Evolutionary conservation across 2,113 vertebrate genomes (phyloP).

Genomic region (Merops nubicus): DNA sequence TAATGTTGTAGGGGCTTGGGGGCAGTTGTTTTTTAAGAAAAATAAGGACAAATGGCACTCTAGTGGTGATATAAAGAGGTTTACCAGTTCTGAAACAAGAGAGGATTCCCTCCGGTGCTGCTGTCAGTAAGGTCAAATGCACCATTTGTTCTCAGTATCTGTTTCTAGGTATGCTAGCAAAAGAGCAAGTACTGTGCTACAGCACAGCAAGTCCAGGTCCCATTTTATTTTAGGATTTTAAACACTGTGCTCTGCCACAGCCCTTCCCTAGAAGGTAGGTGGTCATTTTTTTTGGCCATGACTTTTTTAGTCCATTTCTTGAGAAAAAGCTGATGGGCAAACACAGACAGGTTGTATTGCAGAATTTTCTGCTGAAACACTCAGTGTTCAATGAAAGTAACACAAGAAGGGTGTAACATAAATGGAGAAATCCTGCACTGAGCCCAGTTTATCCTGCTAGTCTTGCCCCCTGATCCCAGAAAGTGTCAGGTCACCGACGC

Average conservation of each 20-base stretch:
- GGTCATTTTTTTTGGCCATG: neutral
- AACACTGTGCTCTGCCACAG: neutral
- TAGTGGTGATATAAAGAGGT: neutral
- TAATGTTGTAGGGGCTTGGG: neutral
- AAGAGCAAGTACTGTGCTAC: slow-evolving; percentile 6
- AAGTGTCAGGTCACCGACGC: neutral
- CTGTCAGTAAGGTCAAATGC: slow-evolving; percentile 39
- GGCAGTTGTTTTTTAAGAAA: neutral
- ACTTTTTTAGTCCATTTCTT: neutral
- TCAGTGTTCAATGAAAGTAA: neutral
- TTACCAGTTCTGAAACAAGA: neutral
- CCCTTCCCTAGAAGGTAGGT: neutral
- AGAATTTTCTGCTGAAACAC: neutral
- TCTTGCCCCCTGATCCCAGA: neutral
- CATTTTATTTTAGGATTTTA: neutral
- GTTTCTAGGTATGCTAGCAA: slow-evolving; percentile 9
- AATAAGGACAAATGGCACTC: neutral
- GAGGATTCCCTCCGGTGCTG: neutral
- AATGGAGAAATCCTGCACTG: neutral
- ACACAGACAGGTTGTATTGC: neutral
- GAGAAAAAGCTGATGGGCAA: neutral
- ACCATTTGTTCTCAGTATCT: slow-evolving; percentile 17
- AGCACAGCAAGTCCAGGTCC: neutral
- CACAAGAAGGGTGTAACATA: neutral
- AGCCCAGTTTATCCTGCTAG: neutral